phyloP scores from a whole-genome alignment of 2,888 invertebrate genomes.

The Flexamia atlantica region DNA sequence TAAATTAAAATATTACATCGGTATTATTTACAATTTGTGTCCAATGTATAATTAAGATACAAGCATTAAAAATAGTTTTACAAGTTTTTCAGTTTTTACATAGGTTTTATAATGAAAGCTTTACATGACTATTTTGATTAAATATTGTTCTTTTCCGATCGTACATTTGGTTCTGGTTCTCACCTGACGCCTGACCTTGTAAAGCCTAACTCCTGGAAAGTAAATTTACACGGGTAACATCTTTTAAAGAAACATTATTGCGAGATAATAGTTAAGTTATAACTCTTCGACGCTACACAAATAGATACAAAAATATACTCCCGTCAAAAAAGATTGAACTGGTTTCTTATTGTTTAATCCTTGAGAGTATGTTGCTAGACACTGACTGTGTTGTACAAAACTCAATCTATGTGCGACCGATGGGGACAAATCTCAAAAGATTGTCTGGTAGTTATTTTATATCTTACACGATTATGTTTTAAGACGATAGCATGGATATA shows the following conservation, averaged over 20 bases:
- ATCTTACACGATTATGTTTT: neutral
- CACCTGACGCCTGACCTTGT: neutral
- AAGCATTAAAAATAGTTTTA: constrained; percentile 55
- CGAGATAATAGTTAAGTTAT: neutral
- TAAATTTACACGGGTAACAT: neutral
- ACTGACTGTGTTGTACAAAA: constrained; percentile 6
- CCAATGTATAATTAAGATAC: constrained; percentile 25
- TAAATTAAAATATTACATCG: constrained; percentile 52
- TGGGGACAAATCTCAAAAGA: constrained; percentile 5
- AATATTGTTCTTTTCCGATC: constrained; percentile 10
- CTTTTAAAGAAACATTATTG: neutral
- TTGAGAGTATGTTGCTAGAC: constrained; percentile 8
- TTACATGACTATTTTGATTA: constrained; percentile 54
- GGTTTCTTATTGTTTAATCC: neutral
- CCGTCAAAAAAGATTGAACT: constrained; percentile 1
- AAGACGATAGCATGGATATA: constrained; percentile 1
- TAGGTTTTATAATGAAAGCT: constrained; percentile 38
- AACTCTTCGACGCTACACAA: neutral
- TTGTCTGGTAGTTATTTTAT: neutral
- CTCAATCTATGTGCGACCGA: constrained; percentile 16
- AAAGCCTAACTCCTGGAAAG: neutral
- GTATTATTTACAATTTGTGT: constrained; percentile 44
- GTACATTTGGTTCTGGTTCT: constrained; percentile 34
- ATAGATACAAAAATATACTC: constrained; percentile 23
- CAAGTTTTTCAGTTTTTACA: constrained; percentile 47